Evolutionary conservation across 2,888 invertebrate genomes (phyloP).

Genomic region (Actias luna): DNA sequence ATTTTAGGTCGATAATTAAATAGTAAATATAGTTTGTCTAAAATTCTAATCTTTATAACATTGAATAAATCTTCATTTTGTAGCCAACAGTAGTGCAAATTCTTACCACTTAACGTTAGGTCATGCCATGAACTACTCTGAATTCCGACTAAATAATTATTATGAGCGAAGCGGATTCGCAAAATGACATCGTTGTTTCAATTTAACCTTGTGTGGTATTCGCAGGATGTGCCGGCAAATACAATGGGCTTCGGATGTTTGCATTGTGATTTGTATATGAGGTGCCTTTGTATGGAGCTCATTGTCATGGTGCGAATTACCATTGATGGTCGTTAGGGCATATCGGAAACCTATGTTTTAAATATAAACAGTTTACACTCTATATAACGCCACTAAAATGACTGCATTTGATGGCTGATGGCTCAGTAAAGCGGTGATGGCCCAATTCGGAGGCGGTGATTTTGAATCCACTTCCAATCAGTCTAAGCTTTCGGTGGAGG

Average conservation of each 20-base stretch:
- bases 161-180: constrained; percentile 12
- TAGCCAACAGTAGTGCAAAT: not conserved
- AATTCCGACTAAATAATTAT: constrained; percentile 8
- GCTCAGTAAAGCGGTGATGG: too few species aligned
- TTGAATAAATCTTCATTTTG: not conserved
- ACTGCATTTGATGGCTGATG: too few species aligned
- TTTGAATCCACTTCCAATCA: too few species aligned
- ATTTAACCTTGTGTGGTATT: constrained; percentile 24
- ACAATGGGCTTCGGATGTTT: constrained; percentile 24
- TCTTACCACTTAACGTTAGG: not conserved
- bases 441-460: too few species aligned
- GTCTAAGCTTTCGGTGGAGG: too few species aligned
- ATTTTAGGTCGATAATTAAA: too few species aligned
- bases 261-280: constrained; percentile 16
- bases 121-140: not conserved
- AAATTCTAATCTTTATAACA: too few species aligned
- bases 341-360: not conserved
- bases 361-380: too few species aligned
- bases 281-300: constrained; percentile 4
- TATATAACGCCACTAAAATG: too few species aligned
- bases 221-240: constrained; percentile 22
- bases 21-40: too few species aligned
- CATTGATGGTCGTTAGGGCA: constrained; percentile 7
- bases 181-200: constrained; percentile 22
- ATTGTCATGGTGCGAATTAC: constrained; percentile 16